Conservation (phyloP, 2,888 invertebrate genomes). For the Callinectes sapidus region DNA sequence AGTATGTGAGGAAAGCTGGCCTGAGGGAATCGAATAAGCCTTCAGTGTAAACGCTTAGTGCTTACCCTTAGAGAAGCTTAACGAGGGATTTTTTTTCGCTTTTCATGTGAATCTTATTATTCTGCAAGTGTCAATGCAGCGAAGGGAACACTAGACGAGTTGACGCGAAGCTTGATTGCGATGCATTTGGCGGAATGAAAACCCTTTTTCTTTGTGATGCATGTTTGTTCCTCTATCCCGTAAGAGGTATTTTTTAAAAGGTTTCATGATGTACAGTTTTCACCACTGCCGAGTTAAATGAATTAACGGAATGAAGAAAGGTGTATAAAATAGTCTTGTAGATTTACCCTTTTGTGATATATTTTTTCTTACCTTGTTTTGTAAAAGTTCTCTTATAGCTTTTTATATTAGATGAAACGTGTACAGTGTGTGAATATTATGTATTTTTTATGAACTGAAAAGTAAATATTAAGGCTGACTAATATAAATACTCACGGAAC, state of each 20-base stretch:
- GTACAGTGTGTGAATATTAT: no score
- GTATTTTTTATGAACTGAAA: no score
- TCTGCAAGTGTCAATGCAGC: background rate
- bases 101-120: background rate
- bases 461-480: no score
- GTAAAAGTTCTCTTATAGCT: background rate
- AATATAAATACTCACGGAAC: no score
- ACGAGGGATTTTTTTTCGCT: background rate
- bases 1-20: background rate
- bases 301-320: background rate
- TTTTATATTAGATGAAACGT: no score
- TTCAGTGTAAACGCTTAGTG: conserved; percentile 6
- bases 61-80: background rate
- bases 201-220: background rate
- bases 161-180: background rate
- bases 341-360: background rate
- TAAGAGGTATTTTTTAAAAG: no score
- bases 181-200: background rate
- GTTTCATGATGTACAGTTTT: background rate
- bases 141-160: background rate
- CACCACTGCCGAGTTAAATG: background rate
- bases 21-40: background rate
- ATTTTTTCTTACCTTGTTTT: conserved; percentile 28
- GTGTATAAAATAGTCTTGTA: background rate
- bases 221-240: no score